A percentile compares a stretch with the other conserved stretches of the same genome.
Evolutionary conservation across 2,888 invertebrate genomes (phyloP).

Genomic region (Labia minor): DNA sequence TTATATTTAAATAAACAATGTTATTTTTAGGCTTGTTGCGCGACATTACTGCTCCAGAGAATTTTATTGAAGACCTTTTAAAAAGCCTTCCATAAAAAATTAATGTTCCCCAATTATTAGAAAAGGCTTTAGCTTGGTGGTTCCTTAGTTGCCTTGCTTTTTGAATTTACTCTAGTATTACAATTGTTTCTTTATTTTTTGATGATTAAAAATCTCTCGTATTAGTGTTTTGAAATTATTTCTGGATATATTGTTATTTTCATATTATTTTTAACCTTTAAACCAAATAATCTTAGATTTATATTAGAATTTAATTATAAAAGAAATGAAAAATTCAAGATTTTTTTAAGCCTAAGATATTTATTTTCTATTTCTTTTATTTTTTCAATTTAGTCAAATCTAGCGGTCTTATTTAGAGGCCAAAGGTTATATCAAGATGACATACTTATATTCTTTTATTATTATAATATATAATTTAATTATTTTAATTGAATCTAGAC

Average conservation of each 20-base stretch:
- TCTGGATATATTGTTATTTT: background rate
- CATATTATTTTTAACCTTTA: background rate
- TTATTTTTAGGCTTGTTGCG: conserved; percentile 49
- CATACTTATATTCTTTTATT: background rate
- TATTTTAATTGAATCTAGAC: background rate
- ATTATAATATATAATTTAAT: background rate
- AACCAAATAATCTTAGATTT: background rate
- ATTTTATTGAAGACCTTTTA: conserved; percentile 45
- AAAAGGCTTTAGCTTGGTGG: conserved; percentile 1
- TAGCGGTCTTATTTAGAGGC: no score
- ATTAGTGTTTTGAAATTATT: background rate
- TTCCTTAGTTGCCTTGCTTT: background rate
- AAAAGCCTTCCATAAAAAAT: conserved; percentile 35
- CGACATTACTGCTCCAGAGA: conserved; percentile 55
- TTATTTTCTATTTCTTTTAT: background rate
- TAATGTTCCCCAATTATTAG: background rate
- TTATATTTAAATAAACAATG: background rate
- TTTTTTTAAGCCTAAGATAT: background rate
- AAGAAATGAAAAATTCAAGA: background rate
- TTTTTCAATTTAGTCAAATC: background rate
- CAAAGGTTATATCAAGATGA: background rate
- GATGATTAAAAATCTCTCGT: background rate
- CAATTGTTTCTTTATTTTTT: background rate
- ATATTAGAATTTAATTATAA: background rate
- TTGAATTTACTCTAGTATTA: background rate